Evolutionary conservation across 2,113 vertebrate species (phyloP).

Genomic region (Mormyrus lacerda): DNA sequence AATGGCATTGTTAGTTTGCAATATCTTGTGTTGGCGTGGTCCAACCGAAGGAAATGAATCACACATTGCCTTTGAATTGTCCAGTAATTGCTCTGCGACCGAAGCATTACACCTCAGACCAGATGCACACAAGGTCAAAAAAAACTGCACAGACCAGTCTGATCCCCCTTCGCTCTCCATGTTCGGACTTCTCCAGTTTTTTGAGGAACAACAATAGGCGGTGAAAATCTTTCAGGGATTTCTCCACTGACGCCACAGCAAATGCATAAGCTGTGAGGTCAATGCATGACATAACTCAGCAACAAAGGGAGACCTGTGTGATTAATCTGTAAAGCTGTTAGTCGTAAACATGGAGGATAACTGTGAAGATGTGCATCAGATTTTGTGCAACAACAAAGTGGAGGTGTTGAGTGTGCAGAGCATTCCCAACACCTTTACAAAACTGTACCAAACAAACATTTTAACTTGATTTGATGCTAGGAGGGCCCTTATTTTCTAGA

Average conservation of each 20-base stretch:
- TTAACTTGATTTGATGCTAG: background rate
- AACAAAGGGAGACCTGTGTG: background rate
- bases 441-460: background rate
- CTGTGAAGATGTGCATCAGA: background rate
- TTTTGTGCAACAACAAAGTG: background rate
- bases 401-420: background rate
- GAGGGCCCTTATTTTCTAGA: background rate
- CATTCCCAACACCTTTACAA: background rate
- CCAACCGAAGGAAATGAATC: constrained; percentile 22
- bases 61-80: constrained; percentile 25
- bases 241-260: background rate
- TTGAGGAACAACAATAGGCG: background rate
- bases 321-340: background rate
- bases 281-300: background rate
- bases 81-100: constrained; percentile 12
- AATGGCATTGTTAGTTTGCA: constrained; percentile 12
- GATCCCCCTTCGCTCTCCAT: background rate
- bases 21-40: constrained; percentile 7
- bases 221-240: background rate
- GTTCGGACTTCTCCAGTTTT: background rate
- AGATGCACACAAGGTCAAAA: constrained; percentile 13
- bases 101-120: constrained; percentile 18
- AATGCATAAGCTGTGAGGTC: background rate
- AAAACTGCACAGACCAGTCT: background rate
- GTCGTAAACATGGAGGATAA: background rate